These are phyloP conservation scores for Myiagra hebetior DNA, from an alignment of 2,113 vertebrate species.

Conservation along the genomic window DNA sequence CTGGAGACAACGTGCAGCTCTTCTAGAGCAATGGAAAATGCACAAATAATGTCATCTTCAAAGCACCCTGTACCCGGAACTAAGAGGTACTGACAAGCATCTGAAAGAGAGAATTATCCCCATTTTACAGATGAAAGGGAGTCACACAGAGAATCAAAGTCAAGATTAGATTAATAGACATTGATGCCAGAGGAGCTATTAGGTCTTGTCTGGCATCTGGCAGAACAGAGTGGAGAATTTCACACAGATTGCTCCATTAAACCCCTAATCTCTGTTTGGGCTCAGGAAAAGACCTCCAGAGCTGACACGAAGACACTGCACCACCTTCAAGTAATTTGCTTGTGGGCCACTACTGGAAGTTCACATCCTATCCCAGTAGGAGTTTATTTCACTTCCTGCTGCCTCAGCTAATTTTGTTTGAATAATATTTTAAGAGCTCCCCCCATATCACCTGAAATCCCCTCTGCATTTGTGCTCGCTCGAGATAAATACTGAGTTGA, in stretches of 20 bases:
- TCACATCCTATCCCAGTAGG: neutral
- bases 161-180: slow-evolving; percentile 16
- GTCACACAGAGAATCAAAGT: slow-evolving; percentile 12
- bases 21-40: neutral
- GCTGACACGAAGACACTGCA: neutral
- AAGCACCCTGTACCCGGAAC: neutral
- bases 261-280: neutral
- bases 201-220: slow-evolving; percentile 3
- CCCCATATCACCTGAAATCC: neutral
- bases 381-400: neutral
- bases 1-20: neutral
- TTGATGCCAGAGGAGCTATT: neutral
- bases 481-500: neutral
- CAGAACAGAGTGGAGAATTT: neutral
- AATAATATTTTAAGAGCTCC: neutral
- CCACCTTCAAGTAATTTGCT: neutral
- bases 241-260: neutral
- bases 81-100: neutral
- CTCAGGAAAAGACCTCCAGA: neutral
- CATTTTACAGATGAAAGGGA: neutral
- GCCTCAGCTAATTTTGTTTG: neutral
- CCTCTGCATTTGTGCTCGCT: neutral
- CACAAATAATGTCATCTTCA: neutral
- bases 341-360: neutral
- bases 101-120: neutral